Evolutionary conservation across 2,888 invertebrate genomes (phyloP).

Genomic region (Macrosiphum euphorbiae): DNA sequence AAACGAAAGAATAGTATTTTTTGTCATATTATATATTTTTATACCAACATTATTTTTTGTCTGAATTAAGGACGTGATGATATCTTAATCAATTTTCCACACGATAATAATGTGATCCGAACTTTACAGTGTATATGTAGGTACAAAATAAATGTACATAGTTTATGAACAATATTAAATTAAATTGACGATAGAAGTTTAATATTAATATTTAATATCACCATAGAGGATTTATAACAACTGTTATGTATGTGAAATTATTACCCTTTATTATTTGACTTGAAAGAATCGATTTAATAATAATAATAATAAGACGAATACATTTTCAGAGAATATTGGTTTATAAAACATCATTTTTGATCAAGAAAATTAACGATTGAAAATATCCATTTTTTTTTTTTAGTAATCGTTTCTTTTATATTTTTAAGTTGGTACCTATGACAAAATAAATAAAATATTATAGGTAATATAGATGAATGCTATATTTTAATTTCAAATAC

Average conservation of each 20-base stretch:
- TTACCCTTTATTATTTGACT: conserved; percentile 33
- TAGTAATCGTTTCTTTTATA: not conserved
- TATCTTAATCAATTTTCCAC: not conserved
- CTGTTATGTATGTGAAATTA: conserved; percentile 35
- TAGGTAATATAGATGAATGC: not conserved
- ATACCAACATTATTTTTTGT: not conserved
- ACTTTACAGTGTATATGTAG: not conserved
- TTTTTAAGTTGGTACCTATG: not conserved
- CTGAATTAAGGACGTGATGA: not conserved
- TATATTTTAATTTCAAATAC: not conserved
- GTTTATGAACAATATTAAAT: conserved; percentile 33
- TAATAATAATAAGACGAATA: conserved; percentile 6
- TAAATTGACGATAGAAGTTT: conserved; percentile 32
- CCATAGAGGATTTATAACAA: not conserved
- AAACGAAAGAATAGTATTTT: not conserved
- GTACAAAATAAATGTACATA: not conserved
- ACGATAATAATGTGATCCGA: conserved; percentile 20
- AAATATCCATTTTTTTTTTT: not conserved
- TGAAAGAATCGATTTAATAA: conserved; percentile 4
- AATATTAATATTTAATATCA: conserved; percentile 17
- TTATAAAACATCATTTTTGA: conserved; percentile 33
- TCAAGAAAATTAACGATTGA: conserved; percentile 11
- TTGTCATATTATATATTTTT: not conserved
- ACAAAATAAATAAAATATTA: conserved; percentile 12
- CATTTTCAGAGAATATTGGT: conserved; percentile 16